Evolutionary conservation across 2,113 vertebrate species (phyloP), one percentile per base, ranked within the genome.

Genomic region (Brachypodius melanocephalos): DNA sequence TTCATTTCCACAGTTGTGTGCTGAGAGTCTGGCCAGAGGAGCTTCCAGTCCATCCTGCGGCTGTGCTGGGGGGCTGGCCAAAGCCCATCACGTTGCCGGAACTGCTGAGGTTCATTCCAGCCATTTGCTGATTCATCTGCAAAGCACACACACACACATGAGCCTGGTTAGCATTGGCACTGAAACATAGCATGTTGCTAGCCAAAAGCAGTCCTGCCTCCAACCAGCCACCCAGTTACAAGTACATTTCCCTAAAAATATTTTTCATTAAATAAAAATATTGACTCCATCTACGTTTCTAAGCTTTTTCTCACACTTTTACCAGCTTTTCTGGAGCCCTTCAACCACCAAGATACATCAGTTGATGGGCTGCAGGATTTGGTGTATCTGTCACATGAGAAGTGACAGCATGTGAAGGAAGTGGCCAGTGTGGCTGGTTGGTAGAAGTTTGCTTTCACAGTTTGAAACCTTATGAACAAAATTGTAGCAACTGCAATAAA

Each of bases 1-100:
- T 67, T 99, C 97, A 99, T 97, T 99, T 99, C 99, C 99, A 99
- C 94, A 99, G 98, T 88, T 99, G 99, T 93, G 98, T 99, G 98
- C 99, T 99, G 92, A 99, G 99, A 96, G 99, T 99, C 97, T 99
- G 99, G 71, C 99, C 99, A 19, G 99, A 98, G 14, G 98, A 95
- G 57, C 97, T 96, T 61, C 98, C 98, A 19, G 98, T 95, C 98
- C 98, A 99, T 57, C 98, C 98, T 12, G 98, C 98, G 1, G 97
- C 96, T 21, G 99, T 98, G 96, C 92, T 97, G 51, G 98, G 98
- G 38, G 99, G 95, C 95, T 98, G 99, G 32, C 97, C 97, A 24
- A 98, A 98, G 22, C 98, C 97, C 93, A 97, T 96, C 16, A 97
- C 58, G 0, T 91, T 96, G 67, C 93, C 98, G 8, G 97, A 96